Evolutionary conservation across 1,140 invertebrate species (phyloP), one percentile per base, ranked within the genome.

Genomic region (Andricus grossulariae): DNA sequence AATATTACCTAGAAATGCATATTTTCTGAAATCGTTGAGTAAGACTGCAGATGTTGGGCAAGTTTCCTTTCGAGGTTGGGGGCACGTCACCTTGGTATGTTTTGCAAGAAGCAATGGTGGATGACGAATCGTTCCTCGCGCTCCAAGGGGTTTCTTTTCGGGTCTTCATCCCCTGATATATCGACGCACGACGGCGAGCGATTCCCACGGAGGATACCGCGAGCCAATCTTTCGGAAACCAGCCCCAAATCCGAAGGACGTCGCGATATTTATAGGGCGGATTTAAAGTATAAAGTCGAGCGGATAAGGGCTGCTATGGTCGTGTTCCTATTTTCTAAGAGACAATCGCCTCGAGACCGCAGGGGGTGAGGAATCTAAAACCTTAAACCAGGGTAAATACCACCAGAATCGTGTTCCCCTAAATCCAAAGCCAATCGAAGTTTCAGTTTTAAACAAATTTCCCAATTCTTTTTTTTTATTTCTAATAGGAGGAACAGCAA

Each of bases 161-260:
- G 84, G 81, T 86, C 84, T 90, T 90, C 89, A 91, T 90, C 89
- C 90, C 89, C 88, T 89, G 89, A 91, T 91, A 90, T 89, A 91
- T 90, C 86, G 89, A 90, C 84, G 87, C 87, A 82, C 86, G 85
- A 83, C 85, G 86, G 83, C 86, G 87, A 91, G 90, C 90, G 90
- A 91, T 91, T 91, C 90, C 89, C 90, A 90, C 90, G 89, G 84
- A 87, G 90, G 87, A 90, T 91, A 90, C 87, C 88, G 88, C 85
- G 90, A 91, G 90, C 90, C 90, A 91, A 91, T 91, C 90, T 91
- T 91, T 91, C 88, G 90, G 90, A 91, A 91, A 91, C 89, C 90
- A 90, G 86, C 86, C 88, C 86, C 85, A 88, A 88, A 90, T 90
- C 89, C 89, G 88, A 91, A 91, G 87, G 84, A 90, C 86, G 81